Evolutionary conservation across 2,888 invertebrate genomes (phyloP).

Genomic region (Rosalia funebris): DNA sequence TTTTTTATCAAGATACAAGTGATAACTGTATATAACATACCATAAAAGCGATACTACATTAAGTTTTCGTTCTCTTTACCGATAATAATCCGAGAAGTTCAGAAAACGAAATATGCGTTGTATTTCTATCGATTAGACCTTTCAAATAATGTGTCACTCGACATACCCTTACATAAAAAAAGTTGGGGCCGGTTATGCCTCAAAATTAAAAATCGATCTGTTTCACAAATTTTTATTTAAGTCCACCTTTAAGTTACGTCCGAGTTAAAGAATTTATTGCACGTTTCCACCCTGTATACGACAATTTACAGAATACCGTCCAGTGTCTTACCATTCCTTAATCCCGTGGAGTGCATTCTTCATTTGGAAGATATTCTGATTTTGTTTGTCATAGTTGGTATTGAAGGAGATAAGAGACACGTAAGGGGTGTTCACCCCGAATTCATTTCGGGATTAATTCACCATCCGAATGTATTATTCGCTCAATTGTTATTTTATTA

Average conservation of each 20-base stretch:
- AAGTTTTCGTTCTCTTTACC: too few species aligned
- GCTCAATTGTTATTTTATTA: constrained; percentile 55
- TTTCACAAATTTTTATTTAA: not conserved
- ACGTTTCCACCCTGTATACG: too few species aligned
- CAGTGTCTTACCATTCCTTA: not conserved
- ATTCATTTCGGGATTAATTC: constrained; percentile 39
- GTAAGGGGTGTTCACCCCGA: constrained; percentile 34
- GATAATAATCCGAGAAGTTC: too few species aligned
- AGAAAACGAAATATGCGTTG: too few species aligned
- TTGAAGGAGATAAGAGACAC: constrained; percentile 24
- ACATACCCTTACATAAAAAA: too few species aligned
- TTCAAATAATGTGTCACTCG: too few species aligned
- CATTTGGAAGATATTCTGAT: constrained; percentile 16
- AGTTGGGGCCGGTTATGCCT: too few species aligned
- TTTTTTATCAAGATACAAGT: too few species aligned
- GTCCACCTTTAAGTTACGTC: not conserved
- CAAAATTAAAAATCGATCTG: too few species aligned
- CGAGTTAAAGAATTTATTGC: not conserved
- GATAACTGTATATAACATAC: too few species aligned
- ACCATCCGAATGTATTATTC: constrained; percentile 41
- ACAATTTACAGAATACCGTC: not conserved
- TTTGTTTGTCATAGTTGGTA: constrained; percentile 25
- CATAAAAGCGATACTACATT: too few species aligned
- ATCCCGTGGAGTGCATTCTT: not conserved
- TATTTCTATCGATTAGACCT: too few species aligned